A percentile compares a stretch with the other conserved stretches of the same genome.
Conservation (phyloP, 2,888 invertebrate genomes). For the Bombyx huttoni region DNA sequence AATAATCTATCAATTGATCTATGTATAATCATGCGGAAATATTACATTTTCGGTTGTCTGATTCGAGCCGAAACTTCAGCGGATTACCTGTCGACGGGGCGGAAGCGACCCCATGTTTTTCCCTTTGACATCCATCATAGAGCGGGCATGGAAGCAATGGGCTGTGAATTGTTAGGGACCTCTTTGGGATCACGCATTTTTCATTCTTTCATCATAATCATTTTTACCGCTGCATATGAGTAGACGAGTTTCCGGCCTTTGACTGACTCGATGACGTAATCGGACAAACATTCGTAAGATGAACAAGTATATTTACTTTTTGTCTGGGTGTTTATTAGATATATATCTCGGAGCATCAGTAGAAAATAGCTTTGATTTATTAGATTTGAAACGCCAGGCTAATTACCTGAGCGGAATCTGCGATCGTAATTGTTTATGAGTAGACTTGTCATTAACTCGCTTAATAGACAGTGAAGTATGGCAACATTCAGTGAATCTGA, state of each 20-base stretch:
- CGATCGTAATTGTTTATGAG: no score
- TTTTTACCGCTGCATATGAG: background rate
- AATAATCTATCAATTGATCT: background rate
- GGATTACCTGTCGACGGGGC: constrained; percentile 17
- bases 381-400: no score
- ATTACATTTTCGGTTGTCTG: constrained; percentile 13
- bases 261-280: no score
- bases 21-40: constrained; percentile 4
- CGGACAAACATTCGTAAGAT: no score
- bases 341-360: no score
- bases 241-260: background rate
- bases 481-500: no score
- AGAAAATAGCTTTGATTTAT: no score
- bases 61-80: constrained; percentile 6
- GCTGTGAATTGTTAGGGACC: constrained; percentile 18
- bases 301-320: no score
- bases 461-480: no score
- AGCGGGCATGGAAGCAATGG: constrained; percentile 24
- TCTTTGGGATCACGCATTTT: background rate
- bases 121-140: constrained; percentile 25
- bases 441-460: no score
- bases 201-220: background rate
- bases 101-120: constrained; percentile 20
- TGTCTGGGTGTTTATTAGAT: no score
- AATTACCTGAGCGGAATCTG: no score